Conservation (phyloP, 2,797 vertebrate species). For the Sebastes elongatus region DNA sequence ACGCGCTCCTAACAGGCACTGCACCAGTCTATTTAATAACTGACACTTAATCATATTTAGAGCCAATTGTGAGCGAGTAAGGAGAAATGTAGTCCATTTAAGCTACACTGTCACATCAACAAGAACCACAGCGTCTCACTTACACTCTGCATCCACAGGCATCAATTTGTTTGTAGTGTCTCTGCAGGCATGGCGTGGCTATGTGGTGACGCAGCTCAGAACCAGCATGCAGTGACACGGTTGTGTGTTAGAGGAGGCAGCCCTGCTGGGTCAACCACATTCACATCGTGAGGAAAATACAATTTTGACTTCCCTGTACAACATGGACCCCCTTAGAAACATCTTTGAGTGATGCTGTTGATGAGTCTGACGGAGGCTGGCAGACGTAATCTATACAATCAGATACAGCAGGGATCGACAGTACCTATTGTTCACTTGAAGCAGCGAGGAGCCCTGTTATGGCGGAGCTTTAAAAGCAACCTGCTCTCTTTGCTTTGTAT, state of each 20-base stretch:
- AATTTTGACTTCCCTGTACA: conserved; percentile 44
- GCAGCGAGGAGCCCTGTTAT: conserved; percentile 10
- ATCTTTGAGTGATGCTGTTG: conserved; percentile 7
- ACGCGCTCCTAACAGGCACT: too few relatives aligned
- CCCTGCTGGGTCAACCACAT: conserved; percentile 46
- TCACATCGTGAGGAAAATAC: conserved; percentile 36
- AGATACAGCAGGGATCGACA: conserved; percentile 12
- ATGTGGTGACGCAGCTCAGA: conserved; percentile 26
- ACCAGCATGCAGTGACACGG: conserved; percentile 23
- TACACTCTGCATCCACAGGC: conserved; percentile 10
- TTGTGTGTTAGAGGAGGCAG: conserved; percentile 20
- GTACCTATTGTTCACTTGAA: conserved; percentile 34
- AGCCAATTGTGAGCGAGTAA: not conserved
- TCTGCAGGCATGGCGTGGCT: conserved; percentile 25
- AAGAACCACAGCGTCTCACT: not conserved
- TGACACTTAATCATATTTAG: not conserved
- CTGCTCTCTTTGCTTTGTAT: conserved; percentile 25
- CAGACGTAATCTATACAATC: conserved; percentile 10
- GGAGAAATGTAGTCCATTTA: not conserved
- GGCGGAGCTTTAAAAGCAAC: conserved; percentile 29
- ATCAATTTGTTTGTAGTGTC: conserved; percentile 30
- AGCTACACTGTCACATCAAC: not conserved
- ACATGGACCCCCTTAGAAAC: not conserved
- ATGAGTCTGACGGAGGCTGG: conserved; percentile 13
- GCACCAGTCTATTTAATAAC: not conserved